These are phyloP conservation scores for Patella depressa DNA, from an alignment of 2,888 invertebrate species.

Conservation along the genomic window DNA sequence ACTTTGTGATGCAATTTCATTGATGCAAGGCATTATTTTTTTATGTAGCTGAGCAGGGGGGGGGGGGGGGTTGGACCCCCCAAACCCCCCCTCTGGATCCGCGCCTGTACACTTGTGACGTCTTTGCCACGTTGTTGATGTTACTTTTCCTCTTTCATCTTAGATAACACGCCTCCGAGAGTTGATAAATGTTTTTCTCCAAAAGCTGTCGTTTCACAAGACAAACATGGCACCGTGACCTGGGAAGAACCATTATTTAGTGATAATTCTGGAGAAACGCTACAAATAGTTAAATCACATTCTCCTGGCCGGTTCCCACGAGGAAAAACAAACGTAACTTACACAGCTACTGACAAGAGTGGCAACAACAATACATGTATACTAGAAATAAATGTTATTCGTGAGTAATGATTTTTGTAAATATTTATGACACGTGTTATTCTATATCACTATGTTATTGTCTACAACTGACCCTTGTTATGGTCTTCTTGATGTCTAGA, in stretches of 20 bases:
- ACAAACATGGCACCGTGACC: slow-evolving; percentile 54
- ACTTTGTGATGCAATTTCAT: too few relatives aligned
- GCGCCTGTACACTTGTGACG: too few relatives aligned
- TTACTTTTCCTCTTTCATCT: background rate
- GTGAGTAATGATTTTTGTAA: slow-evolving; percentile 47
- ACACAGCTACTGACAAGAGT: slow-evolving; percentile 77
- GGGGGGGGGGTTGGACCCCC: too few relatives aligned
- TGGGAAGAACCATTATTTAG: slow-evolving; percentile 77
- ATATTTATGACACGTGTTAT: background rate
- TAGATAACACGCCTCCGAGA: slow-evolving; percentile 77
- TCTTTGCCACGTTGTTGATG: too few relatives aligned
- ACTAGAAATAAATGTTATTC: slow-evolving; percentile 75
- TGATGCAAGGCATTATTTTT: too few relatives aligned
- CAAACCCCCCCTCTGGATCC: too few relatives aligned
- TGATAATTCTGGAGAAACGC: slow-evolving; percentile 75
- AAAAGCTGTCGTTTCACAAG: slow-evolving; percentile 72
- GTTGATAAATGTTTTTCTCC: slow-evolving; percentile 76
- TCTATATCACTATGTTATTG: background rate
- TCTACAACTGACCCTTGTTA: background rate
- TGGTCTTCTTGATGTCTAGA: background rate
- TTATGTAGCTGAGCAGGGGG: too few relatives aligned
- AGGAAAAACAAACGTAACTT: slow-evolving; percentile 76
- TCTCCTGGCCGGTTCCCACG: slow-evolving; percentile 74
- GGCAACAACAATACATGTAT: slow-evolving; percentile 78
- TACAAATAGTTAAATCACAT: slow-evolving; percentile 65